Evolutionary conservation across 2,888 invertebrate genomes (phyloP), one percentile per base, ranked within the genome.

Genomic region (Stictocephala bisonia): DNA sequence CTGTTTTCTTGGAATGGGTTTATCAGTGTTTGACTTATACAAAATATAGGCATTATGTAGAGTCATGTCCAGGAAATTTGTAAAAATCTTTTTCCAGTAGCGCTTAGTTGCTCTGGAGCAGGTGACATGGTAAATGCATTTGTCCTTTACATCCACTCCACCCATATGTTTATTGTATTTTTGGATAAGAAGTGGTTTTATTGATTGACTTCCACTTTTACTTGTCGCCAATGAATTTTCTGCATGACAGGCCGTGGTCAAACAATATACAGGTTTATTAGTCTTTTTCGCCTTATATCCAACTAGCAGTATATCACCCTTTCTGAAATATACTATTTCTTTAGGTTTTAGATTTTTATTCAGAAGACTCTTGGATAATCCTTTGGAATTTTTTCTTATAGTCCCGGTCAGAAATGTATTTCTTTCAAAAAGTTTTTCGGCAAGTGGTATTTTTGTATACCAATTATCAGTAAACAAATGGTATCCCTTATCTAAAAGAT

Each of bases 41-140:
- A 71, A 41, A 9, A 71, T 41, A 41, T 40, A 71, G 2, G 11
- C 20, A 44, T 71, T 71, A 18, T 41, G 29, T 1, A 71, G 58
- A 22, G 56, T 26, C 56, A 71, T 56, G 29, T 56, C 71, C 41
- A 71, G 22, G 24, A 71, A 71, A 18, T 71, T 71, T 11, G 22
- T 26, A 18, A 71, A 71, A 22, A 71, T 27, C 27, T 71, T 56
- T 58, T 71, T 71, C 71, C 71, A 71, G 41, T 71, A 71, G 40
- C 29, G 18, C 41, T 56, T 71, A 6, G 71, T 71, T 11, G 58
- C 58, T 20, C 71, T 58, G 41, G 27, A 15, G 35, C 71, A 71
- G 26, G 71, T 41, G 4, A 44, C 22, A 18, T 71, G 71, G 26
- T 70, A 70, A 18, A 70, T 70, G 20, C 53, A 53, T 70, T 70